A percentile compares a stretch with the other conserved stretches of the same genome.
phyloP scores from a whole-genome alignment of 2,888 invertebrate species.

The Microplitis deprimator region DNA sequence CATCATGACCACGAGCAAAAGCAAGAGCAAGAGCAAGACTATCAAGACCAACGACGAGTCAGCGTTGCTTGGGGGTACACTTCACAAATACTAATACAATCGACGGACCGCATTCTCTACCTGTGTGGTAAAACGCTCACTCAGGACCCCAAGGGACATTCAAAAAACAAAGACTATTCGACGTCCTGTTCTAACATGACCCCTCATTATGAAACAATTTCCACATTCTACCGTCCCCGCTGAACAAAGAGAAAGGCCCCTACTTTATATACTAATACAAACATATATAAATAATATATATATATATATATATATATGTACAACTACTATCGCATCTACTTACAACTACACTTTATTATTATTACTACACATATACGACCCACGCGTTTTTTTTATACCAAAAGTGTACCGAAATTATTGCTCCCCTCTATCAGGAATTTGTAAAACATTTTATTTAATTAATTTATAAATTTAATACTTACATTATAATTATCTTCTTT shows the following conservation, averaged over 20 bases:
- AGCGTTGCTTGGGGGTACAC: slow-evolving; percentile 18
- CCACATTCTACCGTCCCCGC: slow-evolving; percentile 27
- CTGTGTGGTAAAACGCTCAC: slow-evolving; percentile 63
- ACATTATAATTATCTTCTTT: not conserved
- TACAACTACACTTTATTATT: slow-evolving; percentile 9
- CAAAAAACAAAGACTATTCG: slow-evolving; percentile 62
- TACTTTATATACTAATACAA: slow-evolving; percentile 16
- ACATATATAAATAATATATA: slow-evolving; percentile 4
- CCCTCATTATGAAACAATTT: slow-evolving; percentile 65
- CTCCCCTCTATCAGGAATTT: not conserved
- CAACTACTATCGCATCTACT: not conserved
- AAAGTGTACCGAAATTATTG: slow-evolving; percentile 21
- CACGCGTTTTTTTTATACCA: not conserved
- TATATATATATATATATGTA: slow-evolving; percentile 10
- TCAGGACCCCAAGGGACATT: slow-evolving; percentile 62
- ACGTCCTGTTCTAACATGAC: slow-evolving; percentile 58
- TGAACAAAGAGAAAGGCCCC: slow-evolving; percentile 22
- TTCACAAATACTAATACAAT: slow-evolving; percentile 24
- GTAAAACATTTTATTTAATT: not conserved
- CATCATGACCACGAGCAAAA: not conserved
- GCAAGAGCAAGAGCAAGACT: slow-evolving; percentile 10
- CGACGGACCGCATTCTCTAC: slow-evolving; percentile 64
- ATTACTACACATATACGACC: slow-evolving; percentile 9
- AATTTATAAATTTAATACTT: not conserved
- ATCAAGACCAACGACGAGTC: not conserved